These are phyloP conservation scores for Empidonax alnorum DNA, from an alignment of 2,113 vertebrate genomes.

Conservation along the genomic window DNA sequence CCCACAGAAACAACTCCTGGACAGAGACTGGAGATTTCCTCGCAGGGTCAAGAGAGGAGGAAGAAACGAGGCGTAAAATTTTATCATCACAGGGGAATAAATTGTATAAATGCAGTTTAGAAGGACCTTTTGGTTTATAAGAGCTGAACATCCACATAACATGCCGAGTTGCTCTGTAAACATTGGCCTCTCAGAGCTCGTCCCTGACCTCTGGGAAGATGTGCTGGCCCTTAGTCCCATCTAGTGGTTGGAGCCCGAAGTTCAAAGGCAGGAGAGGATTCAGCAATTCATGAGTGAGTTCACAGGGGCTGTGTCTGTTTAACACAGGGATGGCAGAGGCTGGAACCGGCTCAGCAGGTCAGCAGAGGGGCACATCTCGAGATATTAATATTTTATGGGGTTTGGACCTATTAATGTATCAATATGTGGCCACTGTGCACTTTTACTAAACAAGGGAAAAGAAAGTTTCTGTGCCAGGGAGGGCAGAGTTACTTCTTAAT, in stretches of 20 bases:
- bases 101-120: background rate
- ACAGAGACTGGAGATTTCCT: background rate
- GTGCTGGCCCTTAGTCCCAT: conserved; percentile 28
- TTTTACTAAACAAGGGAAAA: background rate
- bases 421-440: background rate
- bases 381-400: background rate
- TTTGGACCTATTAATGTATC: background rate
- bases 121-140: background rate
- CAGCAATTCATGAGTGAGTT: background rate
- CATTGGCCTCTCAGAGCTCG: background rate
- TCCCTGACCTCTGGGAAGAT: background rate
- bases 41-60: background rate
- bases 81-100: background rate
- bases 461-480: background rate
- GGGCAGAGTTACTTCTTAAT: background rate
- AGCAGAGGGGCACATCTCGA: background rate
- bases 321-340: background rate
- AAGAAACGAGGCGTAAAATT: background rate
- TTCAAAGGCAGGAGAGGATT: background rate
- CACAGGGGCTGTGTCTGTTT: background rate
- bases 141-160: background rate
- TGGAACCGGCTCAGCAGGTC: background rate
- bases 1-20: background rate
- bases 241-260: background rate
- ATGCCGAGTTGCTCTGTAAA: background rate